These are phyloP conservation scores for Drosophila setifemur DNA, from an alignment of 1,140 invertebrate species.

Conservation along the genomic window DNA sequence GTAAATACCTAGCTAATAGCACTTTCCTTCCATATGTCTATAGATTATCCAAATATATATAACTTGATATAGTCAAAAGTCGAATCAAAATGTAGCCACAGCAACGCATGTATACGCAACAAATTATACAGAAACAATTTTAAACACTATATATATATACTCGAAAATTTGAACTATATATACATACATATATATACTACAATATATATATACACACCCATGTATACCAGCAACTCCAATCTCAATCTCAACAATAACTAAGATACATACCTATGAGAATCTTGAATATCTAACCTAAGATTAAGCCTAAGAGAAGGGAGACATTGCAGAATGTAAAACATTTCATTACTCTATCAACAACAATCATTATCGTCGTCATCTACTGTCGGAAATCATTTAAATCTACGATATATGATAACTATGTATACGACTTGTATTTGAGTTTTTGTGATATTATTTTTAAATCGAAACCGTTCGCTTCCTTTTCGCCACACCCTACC, in stretches of 20 bases:
- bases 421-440: constrained; percentile 75
- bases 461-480: constrained; percentile 63
- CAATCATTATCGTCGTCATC: constrained; percentile 19
- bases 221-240: constrained; percentile 45
- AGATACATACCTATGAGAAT: constrained; percentile 8
- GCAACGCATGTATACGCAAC: constrained; percentile 73
- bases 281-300: constrained; percentile 62
- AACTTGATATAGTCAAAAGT: constrained; percentile 36
- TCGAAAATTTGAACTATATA: constrained; percentile 27
- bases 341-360: constrained; percentile 44
- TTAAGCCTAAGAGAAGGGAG: constrained; percentile 55
- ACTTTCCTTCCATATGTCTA: constrained; percentile 63
- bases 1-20: constrained; percentile 62
- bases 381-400: constrained; percentile 21
- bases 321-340: constrained; percentile 60
- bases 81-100: constrained; percentile 67
- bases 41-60: constrained; percentile 26
- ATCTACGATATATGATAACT: constrained; percentile 40
- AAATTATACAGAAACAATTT: constrained; percentile 26
- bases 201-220: constrained; percentile 25
- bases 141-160: constrained; percentile 32
- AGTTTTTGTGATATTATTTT: constrained; percentile 79
- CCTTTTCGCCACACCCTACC: constrained; percentile 36
- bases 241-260: constrained; percentile 48
- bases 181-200: constrained; percentile 26